These are phyloP conservation scores for Limenitis arthemis DNA, from an alignment of 2,888 invertebrate genomes.

Conservation along the genomic window DNA sequence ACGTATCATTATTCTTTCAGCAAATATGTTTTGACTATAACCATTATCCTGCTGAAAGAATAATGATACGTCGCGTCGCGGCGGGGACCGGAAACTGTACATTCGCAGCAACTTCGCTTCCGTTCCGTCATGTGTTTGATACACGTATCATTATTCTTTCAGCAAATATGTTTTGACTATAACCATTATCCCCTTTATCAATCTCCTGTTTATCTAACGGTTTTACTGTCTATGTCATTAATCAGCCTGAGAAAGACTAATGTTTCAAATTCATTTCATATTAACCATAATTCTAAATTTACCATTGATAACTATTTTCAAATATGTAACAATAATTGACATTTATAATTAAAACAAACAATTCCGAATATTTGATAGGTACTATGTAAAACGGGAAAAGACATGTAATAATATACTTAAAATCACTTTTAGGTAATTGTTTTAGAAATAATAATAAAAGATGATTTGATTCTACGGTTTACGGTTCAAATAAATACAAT, in stretches of 20 bases:
- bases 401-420: too few species aligned
- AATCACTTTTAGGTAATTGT: too few species aligned
- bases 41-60: too few species aligned
- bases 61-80: conserved; percentile 56
- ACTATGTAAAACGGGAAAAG: too few species aligned
- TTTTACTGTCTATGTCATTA: conserved; percentile 11
- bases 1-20: conserved; percentile 67
- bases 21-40: conserved; percentile 67
- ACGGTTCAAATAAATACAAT: too few species aligned
- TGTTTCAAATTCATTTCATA: not conserved
- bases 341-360: too few species aligned
- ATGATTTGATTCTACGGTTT: too few species aligned
- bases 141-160: conserved; percentile 63
- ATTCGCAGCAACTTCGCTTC: conserved; percentile 60
- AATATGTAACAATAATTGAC: too few species aligned
- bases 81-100: conserved; percentile 51
- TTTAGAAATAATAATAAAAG: too few species aligned
- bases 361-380: too few species aligned
- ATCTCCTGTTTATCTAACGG: conserved; percentile 11
- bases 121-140: conserved; percentile 45
- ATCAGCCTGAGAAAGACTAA: conserved; percentile 7
- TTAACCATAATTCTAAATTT: too few species aligned
- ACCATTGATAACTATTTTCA: too few species aligned
- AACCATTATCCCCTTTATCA: conserved; percentile 35
- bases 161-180: conserved; percentile 68